A percentile compares a stretch with the other conserved stretches of the same genome.
These are phyloP conservation scores for Macheiramphus alcinus DNA, from an alignment of 2,113 vertebrate genomes.

Conservation along the genomic window DNA sequence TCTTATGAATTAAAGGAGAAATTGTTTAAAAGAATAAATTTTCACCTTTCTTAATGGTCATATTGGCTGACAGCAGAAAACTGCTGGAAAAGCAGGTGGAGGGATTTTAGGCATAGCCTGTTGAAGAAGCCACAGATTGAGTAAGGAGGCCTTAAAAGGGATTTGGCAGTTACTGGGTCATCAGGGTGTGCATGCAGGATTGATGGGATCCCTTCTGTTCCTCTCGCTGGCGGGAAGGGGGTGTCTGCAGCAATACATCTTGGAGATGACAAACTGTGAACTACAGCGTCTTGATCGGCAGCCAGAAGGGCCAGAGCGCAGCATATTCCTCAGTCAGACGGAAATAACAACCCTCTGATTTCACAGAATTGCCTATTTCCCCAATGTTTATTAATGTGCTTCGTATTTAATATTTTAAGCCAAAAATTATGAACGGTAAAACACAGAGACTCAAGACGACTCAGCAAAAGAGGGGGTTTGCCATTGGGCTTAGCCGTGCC, in stretches of 20 bases:
- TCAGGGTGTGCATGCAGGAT: not conserved
- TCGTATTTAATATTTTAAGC: not conserved
- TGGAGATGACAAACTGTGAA: not conserved
- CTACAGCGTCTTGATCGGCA: fast-evolving
- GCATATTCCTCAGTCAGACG: not conserved
- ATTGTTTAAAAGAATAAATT: not conserved
- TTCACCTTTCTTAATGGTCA: not conserved
- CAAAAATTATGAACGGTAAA: not conserved
- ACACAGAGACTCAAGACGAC: fast-evolving
- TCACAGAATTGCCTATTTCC: not conserved
- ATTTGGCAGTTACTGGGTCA: not conserved
- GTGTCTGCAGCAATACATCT: not conserved
- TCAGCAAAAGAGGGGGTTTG: not conserved
- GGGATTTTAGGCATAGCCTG: not conserved
- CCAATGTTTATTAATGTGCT: fast-evolving
- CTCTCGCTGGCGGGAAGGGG: fast-evolving
- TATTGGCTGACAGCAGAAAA: not conserved
- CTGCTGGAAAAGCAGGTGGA: not conserved
- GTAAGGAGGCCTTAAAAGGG: not conserved
- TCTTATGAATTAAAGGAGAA: not conserved
- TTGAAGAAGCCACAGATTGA: not conserved
- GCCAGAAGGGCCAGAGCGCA: not conserved
- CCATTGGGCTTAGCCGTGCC: fast-evolving
- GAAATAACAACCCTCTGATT: fast-evolving
- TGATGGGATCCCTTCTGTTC: not conserved